Conservation (phyloP, 30 jellyfish, hydroid and myxozoan genomes). For the Catostylus mosaicus region DNA sequence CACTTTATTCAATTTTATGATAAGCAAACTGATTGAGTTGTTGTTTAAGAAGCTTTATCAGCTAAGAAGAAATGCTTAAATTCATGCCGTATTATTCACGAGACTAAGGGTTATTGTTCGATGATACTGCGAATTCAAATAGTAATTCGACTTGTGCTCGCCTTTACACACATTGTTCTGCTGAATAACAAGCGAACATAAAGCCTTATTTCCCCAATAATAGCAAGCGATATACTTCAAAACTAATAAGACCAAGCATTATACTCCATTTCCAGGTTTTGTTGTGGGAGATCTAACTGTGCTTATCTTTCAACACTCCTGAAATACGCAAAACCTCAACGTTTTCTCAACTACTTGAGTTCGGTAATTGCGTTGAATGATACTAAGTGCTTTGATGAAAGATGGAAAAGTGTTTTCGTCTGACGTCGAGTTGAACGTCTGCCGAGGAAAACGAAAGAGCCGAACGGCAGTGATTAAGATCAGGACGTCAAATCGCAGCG, state of each 20-base stretch:
- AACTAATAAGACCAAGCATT: constrained; percentile 37
- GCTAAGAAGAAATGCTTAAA: constrained; percentile 41
- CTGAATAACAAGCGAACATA: constrained; percentile 63
- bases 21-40: constrained; percentile 67
- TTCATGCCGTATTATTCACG: constrained; percentile 38
- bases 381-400: constrained; percentile 12
- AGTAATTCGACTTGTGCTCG: constrained; percentile 60
- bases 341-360: constrained; percentile 33
- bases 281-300: constrained; percentile 39
- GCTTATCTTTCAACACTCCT: constrained; percentile 38
- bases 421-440: background rate
- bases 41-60: constrained; percentile 59
- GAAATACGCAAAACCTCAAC: constrained; percentile 47
- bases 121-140: constrained; percentile 46
- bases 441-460: background rate
- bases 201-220: constrained; percentile 73
- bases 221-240: constrained; percentile 58
- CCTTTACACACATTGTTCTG: constrained; percentile 55
- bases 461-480: background rate
- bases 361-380: background rate
- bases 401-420: constrained; percentile 26
- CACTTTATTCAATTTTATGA: constrained; percentile 38
- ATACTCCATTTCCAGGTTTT: constrained; percentile 58
- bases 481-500: background rate
- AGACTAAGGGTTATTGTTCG: constrained; percentile 65